phyloP scores from a whole-genome alignment of 2,113 vertebrate genomes.

The Podarcis raffonei region DNA sequence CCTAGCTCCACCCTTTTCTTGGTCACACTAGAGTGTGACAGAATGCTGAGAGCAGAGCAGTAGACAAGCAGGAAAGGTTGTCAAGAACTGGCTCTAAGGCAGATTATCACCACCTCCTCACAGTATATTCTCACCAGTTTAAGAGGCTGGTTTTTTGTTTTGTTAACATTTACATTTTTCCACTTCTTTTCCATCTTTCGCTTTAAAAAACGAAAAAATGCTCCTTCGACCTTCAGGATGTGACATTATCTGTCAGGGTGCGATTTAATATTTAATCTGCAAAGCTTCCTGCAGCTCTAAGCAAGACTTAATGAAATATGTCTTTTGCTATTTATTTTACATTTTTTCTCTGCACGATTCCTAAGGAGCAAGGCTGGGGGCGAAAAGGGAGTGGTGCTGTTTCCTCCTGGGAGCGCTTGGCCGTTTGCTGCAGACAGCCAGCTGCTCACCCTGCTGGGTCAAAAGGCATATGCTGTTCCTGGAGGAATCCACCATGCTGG shows the following conservation, averaged over 20 bases:
- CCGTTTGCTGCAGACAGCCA: not conserved
- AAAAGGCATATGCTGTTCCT: not conserved
- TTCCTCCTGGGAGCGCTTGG: not conserved
- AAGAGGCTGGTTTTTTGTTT: not conserved
- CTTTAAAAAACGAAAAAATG: not conserved
- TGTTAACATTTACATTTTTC: too few relatives aligned
- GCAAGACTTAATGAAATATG: not conserved
- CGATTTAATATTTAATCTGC: constrained; percentile 3
- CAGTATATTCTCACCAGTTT: not conserved
- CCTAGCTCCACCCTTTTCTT: not conserved
- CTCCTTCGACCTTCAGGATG: not conserved
- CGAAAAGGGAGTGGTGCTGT: not conserved
- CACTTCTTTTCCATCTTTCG: not conserved
- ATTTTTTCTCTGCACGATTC: too few relatives aligned
- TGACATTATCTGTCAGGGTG: not conserved
- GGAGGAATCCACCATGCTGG: not conserved
- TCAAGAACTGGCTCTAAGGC: not conserved
- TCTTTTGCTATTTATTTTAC: not conserved
- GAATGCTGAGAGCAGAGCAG: not conserved
- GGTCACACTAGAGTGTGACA: not conserved
- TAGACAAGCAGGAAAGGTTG: not conserved
- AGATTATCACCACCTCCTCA: not conserved
- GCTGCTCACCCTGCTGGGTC: not conserved
- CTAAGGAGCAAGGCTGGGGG: not conserved
- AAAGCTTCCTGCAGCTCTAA: not conserved